Evolutionary conservation across 2,888 invertebrate genomes (phyloP).

Genomic region (Cephus pygmeus): DNA sequence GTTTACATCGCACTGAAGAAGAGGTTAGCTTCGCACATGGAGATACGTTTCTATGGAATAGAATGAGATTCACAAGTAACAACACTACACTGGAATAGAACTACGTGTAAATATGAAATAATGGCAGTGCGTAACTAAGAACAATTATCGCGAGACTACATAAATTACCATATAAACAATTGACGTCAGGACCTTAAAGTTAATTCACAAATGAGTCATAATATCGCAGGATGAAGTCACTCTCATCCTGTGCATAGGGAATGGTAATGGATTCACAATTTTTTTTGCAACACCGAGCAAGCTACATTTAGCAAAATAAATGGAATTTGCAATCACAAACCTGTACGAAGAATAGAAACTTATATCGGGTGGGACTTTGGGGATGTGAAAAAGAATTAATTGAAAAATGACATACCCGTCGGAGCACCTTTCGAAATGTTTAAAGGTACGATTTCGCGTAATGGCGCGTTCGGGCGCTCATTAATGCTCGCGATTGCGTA

Average conservation of each 20-base stretch:
- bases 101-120: background rate
- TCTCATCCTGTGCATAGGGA: background rate
- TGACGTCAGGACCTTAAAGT: background rate
- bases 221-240: background rate
- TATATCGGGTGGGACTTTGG: background rate
- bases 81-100: background rate
- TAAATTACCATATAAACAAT: background rate
- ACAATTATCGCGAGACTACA: background rate
- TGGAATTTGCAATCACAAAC: background rate
- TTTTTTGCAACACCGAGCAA: background rate
- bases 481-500: background rate
- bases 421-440: background rate
- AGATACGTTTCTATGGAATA: background rate
- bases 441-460: background rate
- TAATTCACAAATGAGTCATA: background rate
- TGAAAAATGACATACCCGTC: background rate
- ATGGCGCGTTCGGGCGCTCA: background rate
- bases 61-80: background rate
- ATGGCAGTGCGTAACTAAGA: background rate
- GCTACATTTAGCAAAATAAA: background rate
- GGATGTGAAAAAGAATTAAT: background rate
- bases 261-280: background rate
- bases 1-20: background rate
- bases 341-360: background rate
- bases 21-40: background rate